Percentiles rank a stretch among this genome's conserved stretches.
These are phyloP conservation scores for Zeugodacus cucurbitae DNA, from an alignment of 1,140 invertebrate species.

Conservation along the genomic window DNA sequence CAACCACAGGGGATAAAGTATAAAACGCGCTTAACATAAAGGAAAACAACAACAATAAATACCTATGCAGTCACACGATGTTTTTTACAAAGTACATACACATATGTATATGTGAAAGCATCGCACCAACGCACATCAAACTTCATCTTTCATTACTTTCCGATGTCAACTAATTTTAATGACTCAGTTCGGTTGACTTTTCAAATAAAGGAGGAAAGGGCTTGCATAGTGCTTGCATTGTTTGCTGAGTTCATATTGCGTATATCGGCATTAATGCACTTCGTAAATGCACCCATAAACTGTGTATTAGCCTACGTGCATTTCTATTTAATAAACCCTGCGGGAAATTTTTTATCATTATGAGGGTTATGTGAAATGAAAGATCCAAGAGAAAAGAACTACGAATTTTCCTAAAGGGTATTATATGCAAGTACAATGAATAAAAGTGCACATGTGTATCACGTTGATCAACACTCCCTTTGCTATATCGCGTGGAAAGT, in stretches of 20 bases:
- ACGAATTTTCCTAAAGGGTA: no score
- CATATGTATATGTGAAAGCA: not conserved
- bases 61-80: no score
- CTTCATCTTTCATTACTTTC: not conserved
- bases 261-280: not conserved
- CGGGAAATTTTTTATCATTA: not conserved
- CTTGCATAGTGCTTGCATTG: not conserved
- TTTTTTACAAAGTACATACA: not conserved
- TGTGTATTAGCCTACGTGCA: not conserved
- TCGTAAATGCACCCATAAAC: not conserved
- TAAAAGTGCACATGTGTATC: no score
- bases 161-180: constrained; percentile 6
- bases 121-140: not conserved
- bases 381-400: no score
- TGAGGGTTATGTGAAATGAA: no score
- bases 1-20: not conserved
- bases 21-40: not conserved
- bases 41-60: not conserved
- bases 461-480: not conserved
- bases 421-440: no score
- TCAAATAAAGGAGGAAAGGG: not conserved
- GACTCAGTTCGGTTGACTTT: constrained; percentile 12
- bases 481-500: not conserved
- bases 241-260: not conserved
- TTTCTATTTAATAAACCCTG: not conserved